phyloP scores from a whole-genome alignment of 2,888 invertebrate species.

The Galerucella pusilla region DNA sequence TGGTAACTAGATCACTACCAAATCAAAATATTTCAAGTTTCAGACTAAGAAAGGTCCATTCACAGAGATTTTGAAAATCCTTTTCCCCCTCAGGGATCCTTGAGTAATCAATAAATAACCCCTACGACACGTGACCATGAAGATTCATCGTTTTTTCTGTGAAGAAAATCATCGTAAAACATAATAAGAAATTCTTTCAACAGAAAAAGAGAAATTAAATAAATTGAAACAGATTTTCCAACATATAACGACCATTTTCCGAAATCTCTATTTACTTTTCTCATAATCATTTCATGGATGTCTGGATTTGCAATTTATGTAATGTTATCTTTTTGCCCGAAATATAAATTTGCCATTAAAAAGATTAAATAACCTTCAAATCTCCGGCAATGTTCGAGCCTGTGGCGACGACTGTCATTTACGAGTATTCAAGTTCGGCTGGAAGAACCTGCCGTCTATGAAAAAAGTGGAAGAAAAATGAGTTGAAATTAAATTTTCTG shows the following conservation, averaged over 20 bases:
- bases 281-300: conserved; percentile 1
- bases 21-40: too few relatives aligned
- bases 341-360: conserved; percentile 20
- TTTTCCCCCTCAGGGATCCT: too few relatives aligned
- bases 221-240: neutral
- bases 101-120: too few relatives aligned
- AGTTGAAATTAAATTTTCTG: neutral
- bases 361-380: conserved; percentile 27
- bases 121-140: too few relatives aligned
- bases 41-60: too few relatives aligned
- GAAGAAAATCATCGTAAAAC: neutral
- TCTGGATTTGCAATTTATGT: neutral
- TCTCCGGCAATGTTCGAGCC: conserved; percentile 19
- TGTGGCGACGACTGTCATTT: conserved; percentile 22
- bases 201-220: neutral
- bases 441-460: neutral
- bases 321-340: neutral
- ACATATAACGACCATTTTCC: neutral
- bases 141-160: too few relatives aligned
- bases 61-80: too few relatives aligned
- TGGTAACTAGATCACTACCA: too few relatives aligned
- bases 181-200: too few relatives aligned
- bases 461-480: neutral
- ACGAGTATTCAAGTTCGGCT: conserved; percentile 13
- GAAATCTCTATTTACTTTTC: conserved; percentile 4